These are phyloP conservation scores for Enteromius treurensis DNA, from an alignment of 2,797 vertebrate species.

Conservation along the genomic window DNA sequence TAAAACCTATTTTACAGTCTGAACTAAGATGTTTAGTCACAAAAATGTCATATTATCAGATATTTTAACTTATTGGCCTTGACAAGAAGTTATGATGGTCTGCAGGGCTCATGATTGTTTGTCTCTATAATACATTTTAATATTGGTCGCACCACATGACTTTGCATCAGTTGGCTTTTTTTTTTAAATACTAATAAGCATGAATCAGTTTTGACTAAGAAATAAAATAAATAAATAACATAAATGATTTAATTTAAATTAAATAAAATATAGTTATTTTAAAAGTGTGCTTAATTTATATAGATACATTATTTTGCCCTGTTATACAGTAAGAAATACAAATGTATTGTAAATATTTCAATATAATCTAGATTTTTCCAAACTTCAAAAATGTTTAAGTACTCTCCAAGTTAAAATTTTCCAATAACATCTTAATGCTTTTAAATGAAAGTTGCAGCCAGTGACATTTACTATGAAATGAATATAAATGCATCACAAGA, in stretches of 20 bases:
- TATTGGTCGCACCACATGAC: background rate
- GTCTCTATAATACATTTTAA: background rate
- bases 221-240: background rate
- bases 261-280: too few species aligned
- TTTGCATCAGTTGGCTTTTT: background rate
- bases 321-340: background rate
- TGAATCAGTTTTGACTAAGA: background rate
- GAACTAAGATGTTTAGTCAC: too few species aligned
- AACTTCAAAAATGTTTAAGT: background rate
- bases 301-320: background rate
- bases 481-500: constrained; percentile 48
- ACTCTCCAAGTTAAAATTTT: constrained; percentile 37
- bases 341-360: background rate
- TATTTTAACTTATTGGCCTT: too few species aligned
- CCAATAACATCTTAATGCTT: constrained; percentile 44
- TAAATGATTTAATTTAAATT: background rate
- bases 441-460: constrained; percentile 52
- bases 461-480: constrained; percentile 53
- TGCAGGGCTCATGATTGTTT: background rate
- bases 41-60: too few species aligned
- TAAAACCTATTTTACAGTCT: background rate
- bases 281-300: background rate
- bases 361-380: background rate
- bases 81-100: background rate
- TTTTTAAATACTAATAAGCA: background rate